Evolutionary conservation across 2,888 invertebrate genomes (phyloP).

Genomic region (Hydraecia micacea): DNA sequence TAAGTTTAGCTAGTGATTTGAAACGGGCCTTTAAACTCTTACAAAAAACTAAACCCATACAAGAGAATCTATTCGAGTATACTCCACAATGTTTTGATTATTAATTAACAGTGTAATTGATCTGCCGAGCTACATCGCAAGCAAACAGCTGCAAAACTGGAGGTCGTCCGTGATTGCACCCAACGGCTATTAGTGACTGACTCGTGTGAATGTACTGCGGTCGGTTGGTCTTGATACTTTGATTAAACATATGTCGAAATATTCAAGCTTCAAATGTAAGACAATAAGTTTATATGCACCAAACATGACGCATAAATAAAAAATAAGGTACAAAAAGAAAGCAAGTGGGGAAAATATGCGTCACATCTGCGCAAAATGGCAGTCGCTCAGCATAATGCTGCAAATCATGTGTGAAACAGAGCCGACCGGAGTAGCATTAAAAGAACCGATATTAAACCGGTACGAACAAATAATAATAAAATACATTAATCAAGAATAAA

Average conservation of each 20-base stretch:
- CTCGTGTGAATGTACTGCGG: conserved; percentile 77
- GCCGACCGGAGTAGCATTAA: background rate
- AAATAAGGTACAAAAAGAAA: background rate
- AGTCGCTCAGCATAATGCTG: background rate
- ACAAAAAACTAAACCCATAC: background rate
- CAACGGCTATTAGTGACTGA: conserved; percentile 80
- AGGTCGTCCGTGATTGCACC: conserved; percentile 83
- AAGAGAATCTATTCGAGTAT: background rate
- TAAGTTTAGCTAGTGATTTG: background rate
- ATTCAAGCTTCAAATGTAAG: background rate
- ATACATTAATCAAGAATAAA: no score
- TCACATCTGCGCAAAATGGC: background rate
- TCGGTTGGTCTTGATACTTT: conserved; percentile 63
- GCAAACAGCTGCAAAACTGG: conserved; percentile 69
- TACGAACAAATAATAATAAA: background rate
- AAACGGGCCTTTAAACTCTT: background rate
- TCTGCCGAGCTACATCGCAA: conserved; percentile 68
- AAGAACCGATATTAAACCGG: background rate
- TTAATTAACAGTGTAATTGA: conserved; percentile 69
- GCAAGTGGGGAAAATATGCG: background rate
- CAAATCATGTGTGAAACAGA: background rate
- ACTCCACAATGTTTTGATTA: conserved; percentile 55
- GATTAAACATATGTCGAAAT: background rate
- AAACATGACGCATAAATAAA: background rate
- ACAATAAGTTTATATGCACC: background rate